Base-by-base conservation (phyloP, 2,888 invertebrate species). In the Hemistola chrysoprasaria region DNA sequence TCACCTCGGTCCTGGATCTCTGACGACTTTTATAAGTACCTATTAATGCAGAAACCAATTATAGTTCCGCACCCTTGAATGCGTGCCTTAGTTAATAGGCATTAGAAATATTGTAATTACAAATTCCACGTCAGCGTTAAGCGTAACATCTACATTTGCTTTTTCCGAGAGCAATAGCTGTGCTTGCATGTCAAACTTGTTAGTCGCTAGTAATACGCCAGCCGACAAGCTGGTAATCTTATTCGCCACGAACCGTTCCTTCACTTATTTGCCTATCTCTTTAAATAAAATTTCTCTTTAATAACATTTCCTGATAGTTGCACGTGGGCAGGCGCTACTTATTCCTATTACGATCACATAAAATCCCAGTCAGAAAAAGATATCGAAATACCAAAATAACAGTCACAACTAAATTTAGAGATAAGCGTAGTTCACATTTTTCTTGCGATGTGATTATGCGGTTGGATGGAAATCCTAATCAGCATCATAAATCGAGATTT, bases 401-500 rank as follows among this genome's bases (percentile, higher is more conserved):
- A 24, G 22, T 28, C 3, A 2, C 11, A n/a, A 28, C 22, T 6
- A 8, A 30, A 30, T 34, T 21, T 30, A 26, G 53, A 48, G 53
- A 47, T 47, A 43, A 27, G 30, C 44, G 42, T 22, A 27, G 9
- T 37, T 38, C 43, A 53, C 45, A 49, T 54, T 55, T 50, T 59
- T 47, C 40, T 37, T 45, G 33, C 8, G 34, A 35, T 59, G 8
- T 7, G 22, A 9, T 29, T 25, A 23, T 31, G 8, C 11, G 30
- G 20, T 34, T 5, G 34, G 47, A 51, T 58, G 49, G 40, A 50
- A 59, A 56, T 50, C 29, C 42, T 58, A 62, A 67, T 68, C 57
- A 53, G 49, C 27, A 34, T 52, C 49, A 43, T 67, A 60, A 57
- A 65, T 64, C 42, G 51, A 40, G 20, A 53, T 35, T 56, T 58